A percentile compares a stretch with the other conserved stretches of the same genome.
Evolutionary conservation across 2,113 vertebrate genomes (phyloP).

Genomic region (Pangasianodon gigas): DNA sequence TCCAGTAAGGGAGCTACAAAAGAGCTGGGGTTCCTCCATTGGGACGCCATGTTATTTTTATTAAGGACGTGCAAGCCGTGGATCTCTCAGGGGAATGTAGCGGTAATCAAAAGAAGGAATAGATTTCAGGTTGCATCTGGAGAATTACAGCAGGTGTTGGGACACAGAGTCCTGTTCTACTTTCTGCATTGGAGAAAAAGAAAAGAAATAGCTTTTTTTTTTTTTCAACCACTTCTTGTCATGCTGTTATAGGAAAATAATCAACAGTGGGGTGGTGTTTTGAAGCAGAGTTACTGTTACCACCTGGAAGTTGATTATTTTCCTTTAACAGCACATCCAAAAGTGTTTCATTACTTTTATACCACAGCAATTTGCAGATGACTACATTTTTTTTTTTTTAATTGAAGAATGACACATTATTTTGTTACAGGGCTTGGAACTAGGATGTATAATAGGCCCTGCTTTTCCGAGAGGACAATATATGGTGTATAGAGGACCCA

Average conservation of each 20-base stretch:
- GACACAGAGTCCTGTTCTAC: slow-evolving; percentile 3
- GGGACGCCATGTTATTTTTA: slow-evolving; percentile 64
- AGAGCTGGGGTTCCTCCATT: slow-evolving; percentile 53
- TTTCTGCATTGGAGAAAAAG: neutral
- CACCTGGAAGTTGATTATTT: neutral
- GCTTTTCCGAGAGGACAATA: too few relatives aligned
- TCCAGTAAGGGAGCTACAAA: slow-evolving; percentile 61
- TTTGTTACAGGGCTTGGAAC: too few relatives aligned
- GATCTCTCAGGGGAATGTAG: neutral
- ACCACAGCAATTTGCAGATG: too few relatives aligned
- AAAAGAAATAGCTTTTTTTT: neutral
- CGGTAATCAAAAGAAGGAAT: slow-evolving; percentile 26
- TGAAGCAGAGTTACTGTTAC: neutral
- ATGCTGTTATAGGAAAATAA: neutral
- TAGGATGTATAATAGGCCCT: too few relatives aligned
- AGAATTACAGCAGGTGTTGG: neutral
- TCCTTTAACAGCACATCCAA: neutral
- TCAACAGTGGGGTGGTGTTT: neutral
- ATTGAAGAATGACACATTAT: too few relatives aligned
- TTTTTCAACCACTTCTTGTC: neutral
- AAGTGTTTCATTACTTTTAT: neutral
- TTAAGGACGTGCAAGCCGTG: slow-evolving; percentile 55
- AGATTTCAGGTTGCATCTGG: slow-evolving; percentile 21
- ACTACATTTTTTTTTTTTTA: too few relatives aligned
- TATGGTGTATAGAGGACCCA: too few relatives aligned